Conservation (phyloP, 2,113 vertebrate genomes). For the Drymodes brunneopygia region DNA sequence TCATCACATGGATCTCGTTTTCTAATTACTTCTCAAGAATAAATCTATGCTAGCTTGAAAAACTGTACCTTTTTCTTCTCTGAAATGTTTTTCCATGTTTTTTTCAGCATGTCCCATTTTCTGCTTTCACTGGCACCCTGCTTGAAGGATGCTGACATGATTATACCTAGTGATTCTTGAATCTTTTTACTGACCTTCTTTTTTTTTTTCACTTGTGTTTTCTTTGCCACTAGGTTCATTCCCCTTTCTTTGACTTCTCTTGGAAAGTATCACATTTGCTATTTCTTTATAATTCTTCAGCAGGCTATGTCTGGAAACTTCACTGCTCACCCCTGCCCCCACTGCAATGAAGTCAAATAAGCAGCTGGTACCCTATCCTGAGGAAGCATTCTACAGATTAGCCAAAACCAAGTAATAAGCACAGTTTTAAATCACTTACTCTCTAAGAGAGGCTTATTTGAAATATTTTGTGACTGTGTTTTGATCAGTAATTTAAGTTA, state of each 20-base stretch:
- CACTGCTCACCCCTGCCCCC: slow-evolving; percentile 32
- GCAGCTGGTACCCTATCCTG: slow-evolving; percentile 39
- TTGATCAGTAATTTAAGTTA: not conserved
- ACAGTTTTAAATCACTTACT: slow-evolving; percentile 41
- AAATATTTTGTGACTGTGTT: slow-evolving; percentile 19
- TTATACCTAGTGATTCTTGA: not conserved
- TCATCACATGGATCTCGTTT: not conserved
- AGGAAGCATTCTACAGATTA: slow-evolving; percentile 59
- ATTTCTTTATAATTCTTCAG: slow-evolving; percentile 54
- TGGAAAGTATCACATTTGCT: slow-evolving; percentile 41
- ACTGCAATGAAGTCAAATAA: slow-evolving; percentile 47
- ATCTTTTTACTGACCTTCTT: not conserved
- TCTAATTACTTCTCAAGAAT: not conserved
- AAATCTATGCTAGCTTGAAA: not conserved
- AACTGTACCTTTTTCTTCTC: not conserved
- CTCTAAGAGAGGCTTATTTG: slow-evolving; percentile 11
- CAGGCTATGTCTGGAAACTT: slow-evolving; percentile 47
- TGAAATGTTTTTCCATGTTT: not conserved
- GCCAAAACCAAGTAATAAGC: slow-evolving; percentile 48
- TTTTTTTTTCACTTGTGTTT: not conserved
- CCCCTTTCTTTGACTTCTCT: slow-evolving; percentile 28
- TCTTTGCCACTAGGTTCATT: not conserved
- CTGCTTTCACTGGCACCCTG: not conserved
- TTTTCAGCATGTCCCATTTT: not conserved
- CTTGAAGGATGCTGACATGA: not conserved